Percentiles rank a stretch among this genome's conserved stretches.
Conservation (phyloP, 1,140 invertebrate species). For the Pseudomyrmex concolor region DNA sequence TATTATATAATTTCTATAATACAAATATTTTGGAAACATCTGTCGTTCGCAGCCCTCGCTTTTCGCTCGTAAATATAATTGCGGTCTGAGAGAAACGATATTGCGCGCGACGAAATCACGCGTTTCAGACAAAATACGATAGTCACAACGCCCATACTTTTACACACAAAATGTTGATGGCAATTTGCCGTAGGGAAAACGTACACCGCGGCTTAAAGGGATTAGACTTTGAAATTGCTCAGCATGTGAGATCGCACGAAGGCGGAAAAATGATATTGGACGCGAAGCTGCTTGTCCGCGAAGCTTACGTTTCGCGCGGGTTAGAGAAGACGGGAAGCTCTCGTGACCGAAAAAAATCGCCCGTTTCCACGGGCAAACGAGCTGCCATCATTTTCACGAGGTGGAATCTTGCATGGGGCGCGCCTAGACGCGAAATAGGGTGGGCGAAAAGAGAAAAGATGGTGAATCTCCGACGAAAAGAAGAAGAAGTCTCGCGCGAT, state of each 20-base stretch:
- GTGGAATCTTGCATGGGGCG: conserved; percentile 52
- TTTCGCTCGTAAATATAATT: no score
- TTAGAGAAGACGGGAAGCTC: conserved; percentile 3
- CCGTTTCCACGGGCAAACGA: conserved; percentile 49
- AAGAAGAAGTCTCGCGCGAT: conserved; percentile 40
- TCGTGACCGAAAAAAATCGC: conserved; percentile 57
- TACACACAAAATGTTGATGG: conserved; percentile 38
- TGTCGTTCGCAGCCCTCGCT: no score
- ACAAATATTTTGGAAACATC: no score
- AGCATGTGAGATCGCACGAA: conserved; percentile 45
- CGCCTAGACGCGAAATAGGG: conserved; percentile 41
- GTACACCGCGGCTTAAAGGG: conserved; percentile 39
- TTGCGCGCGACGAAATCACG: neutral
- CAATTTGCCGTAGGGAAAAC: conserved; percentile 25
- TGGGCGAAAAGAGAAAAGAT: conserved; percentile 22
- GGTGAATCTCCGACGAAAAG: conserved; percentile 28
- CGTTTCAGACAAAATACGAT: neutral
- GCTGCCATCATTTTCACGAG: conserved; percentile 50
- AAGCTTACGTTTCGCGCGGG: conserved; percentile 44
- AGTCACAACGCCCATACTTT: conserved; percentile 8
- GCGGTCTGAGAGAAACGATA: no score
- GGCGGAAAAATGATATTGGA: conserved; percentile 48
- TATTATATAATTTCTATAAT: no score
- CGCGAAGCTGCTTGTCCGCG: conserved; percentile 51
- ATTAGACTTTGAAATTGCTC: conserved; percentile 50